Base-by-base conservation (phyloP, 1,140 invertebrate genomes). In the Macrostomum lignano region DNA sequence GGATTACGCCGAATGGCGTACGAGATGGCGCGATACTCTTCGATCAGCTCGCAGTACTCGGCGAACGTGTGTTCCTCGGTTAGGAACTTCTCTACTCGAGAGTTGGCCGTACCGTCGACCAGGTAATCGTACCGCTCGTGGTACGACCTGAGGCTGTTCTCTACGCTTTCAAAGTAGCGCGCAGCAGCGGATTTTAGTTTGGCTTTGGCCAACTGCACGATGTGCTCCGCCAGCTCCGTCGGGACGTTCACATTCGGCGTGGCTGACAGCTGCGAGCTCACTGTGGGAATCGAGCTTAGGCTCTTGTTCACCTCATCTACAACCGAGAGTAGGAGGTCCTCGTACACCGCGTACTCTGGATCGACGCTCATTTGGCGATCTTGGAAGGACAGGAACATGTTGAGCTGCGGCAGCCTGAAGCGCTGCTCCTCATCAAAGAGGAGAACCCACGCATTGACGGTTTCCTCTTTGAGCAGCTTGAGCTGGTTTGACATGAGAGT, bases 401-500 rank as follows among this genome's bases (percentile, higher is more conserved):
- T 48, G 26, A 58, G 36, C 5, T 49, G 33, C 1, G 55, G 55
- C 2, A 58, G 46, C 29, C 44, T 35, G 7, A 44, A 38, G 22
- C 46, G 46, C 41, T 57, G 49, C 21, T 48, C 42, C 29, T 41
- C 39, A 22, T 55, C 45, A 39, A 58, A 57, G 7, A 54, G 42
- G 24, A 37, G 31, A 7, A 51, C 46, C 39, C 47, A 57, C 3
- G 40, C 41, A 24, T 51, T 39, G 10, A 58, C 44, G 11, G 51
- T 52, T 25, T 52, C 43, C 6, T 49, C 44, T 36, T 51, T 48
- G 7, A 56, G 24, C 4, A 13, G 21, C 17, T 14, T 34, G 37
- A 55, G 52, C 48, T 57, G 49, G 34, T 52, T 57, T 1, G 52
- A 51, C 9, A 57, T 43, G 2, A 58, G 46, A 20, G 49, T 54